These are phyloP conservation scores for Sebastes kiyomatsui DNA, from an alignment of 2,797 vertebrate species.

Conservation along the genomic window DNA sequence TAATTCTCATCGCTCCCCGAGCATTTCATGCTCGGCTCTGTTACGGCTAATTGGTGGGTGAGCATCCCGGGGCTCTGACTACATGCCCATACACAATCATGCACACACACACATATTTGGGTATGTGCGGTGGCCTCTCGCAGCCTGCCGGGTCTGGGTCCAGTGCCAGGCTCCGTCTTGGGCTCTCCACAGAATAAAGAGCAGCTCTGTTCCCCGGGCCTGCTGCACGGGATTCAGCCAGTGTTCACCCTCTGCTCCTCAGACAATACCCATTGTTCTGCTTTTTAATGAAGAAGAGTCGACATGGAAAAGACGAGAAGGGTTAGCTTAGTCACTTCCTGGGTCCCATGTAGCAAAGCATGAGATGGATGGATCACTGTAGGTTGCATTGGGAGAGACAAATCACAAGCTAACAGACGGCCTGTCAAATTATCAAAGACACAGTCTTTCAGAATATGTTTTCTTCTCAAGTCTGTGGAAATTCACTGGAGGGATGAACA, in stretches of 20 bases:
- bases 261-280: slow-evolving; percentile 82
- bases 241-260: slow-evolving; percentile 78
- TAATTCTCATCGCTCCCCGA: slow-evolving; percentile 37
- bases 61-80: slow-evolving; percentile 59
- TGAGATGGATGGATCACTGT: neutral
- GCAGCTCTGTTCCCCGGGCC: slow-evolving; percentile 78
- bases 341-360: slow-evolving; percentile 11
- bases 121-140: slow-evolving; percentile 55
- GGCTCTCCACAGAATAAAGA: slow-evolving; percentile 80
- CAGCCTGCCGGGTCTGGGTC: slow-evolving; percentile 73
- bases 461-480: neutral
- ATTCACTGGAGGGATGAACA: no score
- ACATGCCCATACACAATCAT: neutral
- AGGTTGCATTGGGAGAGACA: neutral
- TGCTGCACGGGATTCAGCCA: slow-evolving; percentile 74
- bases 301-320: slow-evolving; percentile 70
- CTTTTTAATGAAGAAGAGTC: slow-evolving; percentile 79
- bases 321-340: slow-evolving; percentile 63
- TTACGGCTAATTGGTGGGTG: slow-evolving; percentile 79
- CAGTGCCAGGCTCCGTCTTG: slow-evolving; percentile 87
- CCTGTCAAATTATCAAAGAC: neutral
- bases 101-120: slow-evolving; percentile 17
- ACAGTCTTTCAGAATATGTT: neutral
- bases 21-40: slow-evolving; percentile 64
- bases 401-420: neutral